These are phyloP conservation scores for Astreopora myriophthalma DNA, from an alignment of 64 coral and sea anemone genomes.

Conservation along the genomic window DNA sequence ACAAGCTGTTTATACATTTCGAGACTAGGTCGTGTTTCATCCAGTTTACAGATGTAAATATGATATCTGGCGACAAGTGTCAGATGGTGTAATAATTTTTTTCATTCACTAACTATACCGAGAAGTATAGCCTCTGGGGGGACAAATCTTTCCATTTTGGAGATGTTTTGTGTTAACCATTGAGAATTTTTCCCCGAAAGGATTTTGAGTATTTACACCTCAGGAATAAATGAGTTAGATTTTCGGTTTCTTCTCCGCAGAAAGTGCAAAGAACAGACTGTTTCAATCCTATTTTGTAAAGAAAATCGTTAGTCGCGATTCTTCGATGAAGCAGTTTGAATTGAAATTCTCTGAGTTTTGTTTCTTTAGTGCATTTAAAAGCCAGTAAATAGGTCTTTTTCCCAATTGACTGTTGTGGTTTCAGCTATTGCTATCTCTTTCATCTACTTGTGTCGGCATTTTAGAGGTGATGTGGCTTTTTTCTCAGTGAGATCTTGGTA, in stretches of 20 bases:
- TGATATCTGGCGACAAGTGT: too few relatives aligned
- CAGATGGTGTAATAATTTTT: not conserved
- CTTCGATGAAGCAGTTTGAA: constrained; percentile 51
- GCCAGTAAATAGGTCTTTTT: not conserved
- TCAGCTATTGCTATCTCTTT: too few relatives aligned
- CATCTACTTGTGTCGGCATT: too few relatives aligned
- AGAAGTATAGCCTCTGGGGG: not conserved
- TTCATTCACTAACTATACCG: not conserved
- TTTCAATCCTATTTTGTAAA: constrained; percentile 13
- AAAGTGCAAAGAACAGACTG: not conserved
- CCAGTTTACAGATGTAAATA: too few relatives aligned
- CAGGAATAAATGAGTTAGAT: constrained; percentile 1
- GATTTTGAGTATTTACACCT: not conserved
- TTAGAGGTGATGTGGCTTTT: too few relatives aligned
- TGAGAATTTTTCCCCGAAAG: not conserved
- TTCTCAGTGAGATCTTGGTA: not conserved
- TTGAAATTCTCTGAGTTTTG: not conserved
- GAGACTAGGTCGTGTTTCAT: too few relatives aligned
- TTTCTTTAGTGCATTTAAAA: constrained; percentile 9
- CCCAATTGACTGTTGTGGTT: not conserved
- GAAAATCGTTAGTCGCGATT: constrained; percentile 42
- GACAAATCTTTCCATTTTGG: not conserved
- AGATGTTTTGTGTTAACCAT: not conserved
- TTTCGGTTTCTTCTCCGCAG: constrained; percentile 2
- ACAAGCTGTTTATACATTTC: too few relatives aligned